phyloP scores from a whole-genome alignment of 2,888 invertebrate species.

The Helicoverpa assulta region DNA sequence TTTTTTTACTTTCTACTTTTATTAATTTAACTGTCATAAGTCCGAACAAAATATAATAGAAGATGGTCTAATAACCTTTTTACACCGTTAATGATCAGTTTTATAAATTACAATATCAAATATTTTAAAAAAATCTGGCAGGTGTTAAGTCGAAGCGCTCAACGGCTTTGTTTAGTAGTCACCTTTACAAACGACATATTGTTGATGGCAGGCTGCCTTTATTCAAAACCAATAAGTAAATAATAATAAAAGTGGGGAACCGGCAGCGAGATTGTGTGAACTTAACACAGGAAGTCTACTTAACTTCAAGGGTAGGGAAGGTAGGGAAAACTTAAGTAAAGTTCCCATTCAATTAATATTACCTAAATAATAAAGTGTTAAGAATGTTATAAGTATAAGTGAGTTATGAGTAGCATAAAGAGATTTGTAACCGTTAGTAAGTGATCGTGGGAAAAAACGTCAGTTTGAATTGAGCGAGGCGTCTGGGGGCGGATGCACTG shows the following conservation, averaged over 20 bases:
- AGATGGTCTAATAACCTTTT: conserved; percentile 59
- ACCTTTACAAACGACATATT: conserved; percentile 88
- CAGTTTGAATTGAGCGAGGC: conserved; percentile 78
- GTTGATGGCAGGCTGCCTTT: conserved; percentile 86
- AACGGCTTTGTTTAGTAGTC: conserved; percentile 89
- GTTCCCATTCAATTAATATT: conserved; percentile 45
- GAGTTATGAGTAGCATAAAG: conserved; percentile 66
- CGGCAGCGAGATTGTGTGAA: conserved; percentile 84
- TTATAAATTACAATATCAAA: conserved; percentile 46
- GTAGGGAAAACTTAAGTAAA: conserved; percentile 58
- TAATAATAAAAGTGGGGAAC: conserved; percentile 85
- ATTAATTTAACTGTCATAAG: conserved; percentile 45
- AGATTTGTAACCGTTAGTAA: conserved; percentile 80
- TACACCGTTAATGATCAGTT: conserved; percentile 56
- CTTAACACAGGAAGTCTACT: conserved; percentile 85
- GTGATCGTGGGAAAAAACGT: conserved; percentile 86
- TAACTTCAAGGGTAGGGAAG: conserved; percentile 76
- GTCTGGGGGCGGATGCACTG: conserved; percentile 81
- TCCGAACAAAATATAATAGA: conserved; percentile 27
- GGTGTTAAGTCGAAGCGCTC: conserved; percentile 84
- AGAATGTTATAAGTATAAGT: conserved; percentile 25
- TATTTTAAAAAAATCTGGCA: conserved; percentile 76
- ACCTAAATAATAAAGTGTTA: conserved; percentile 32
- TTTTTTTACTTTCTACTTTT: conserved; percentile 32
- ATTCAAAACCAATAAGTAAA: conserved; percentile 88